Conservation (phyloP, 2,113 vertebrate species). For the Puffinus mauretanicus region DNA sequence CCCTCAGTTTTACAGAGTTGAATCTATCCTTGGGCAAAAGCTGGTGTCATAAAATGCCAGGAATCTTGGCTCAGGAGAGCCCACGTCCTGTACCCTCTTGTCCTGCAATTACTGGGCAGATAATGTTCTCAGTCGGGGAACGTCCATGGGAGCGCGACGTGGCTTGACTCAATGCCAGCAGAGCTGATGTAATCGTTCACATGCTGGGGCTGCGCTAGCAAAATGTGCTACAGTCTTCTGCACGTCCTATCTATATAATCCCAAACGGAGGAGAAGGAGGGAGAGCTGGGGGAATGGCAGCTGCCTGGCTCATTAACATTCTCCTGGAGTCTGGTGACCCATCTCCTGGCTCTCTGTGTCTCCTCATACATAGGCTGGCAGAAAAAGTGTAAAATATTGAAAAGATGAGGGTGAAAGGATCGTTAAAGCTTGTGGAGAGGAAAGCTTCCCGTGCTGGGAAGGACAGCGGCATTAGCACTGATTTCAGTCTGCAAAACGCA, state of each 20-base stretch:
- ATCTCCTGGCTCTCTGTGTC: background rate
- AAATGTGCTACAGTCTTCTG: background rate
- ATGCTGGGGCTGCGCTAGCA: background rate
- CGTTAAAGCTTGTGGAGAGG: background rate
- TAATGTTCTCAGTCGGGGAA: background rate
- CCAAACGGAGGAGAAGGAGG: background rate
- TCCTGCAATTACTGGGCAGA: background rate
- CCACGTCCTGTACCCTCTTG: background rate
- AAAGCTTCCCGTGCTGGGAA: background rate
- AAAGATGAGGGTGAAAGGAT: background rate
- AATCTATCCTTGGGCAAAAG: background rate
- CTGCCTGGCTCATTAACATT: background rate
- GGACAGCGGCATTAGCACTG: background rate
- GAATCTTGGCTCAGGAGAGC: background rate
- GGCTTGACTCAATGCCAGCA: background rate
- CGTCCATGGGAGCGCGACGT: background rate
- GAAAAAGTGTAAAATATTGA: background rate
- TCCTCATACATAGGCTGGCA: rapidly evolving
- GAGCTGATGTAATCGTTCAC: background rate
- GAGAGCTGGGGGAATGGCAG: background rate
- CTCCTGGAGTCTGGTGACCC: background rate
- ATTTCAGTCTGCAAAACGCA: background rate
- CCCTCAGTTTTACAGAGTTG: background rate
- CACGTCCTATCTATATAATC: rapidly evolving
- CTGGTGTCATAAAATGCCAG: background rate